A percentile compares a stretch with the other conserved stretches of the same genome.
Evolutionary conservation across 2,113 vertebrate genomes (phyloP).

Genomic region (Ciconia maguari): DNA sequence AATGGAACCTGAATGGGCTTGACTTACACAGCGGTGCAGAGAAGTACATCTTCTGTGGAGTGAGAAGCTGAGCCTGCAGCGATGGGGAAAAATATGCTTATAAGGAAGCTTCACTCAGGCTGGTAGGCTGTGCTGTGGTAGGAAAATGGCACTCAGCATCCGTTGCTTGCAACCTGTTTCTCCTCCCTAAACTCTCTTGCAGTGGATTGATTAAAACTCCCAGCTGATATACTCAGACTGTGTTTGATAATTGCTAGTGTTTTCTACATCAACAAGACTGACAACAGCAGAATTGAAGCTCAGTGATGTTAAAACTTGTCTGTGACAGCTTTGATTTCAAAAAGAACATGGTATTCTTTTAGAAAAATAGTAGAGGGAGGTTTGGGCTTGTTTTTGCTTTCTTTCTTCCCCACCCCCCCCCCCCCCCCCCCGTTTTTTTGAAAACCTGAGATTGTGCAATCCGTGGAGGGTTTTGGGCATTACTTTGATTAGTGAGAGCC

Average conservation of each 20-base stretch:
- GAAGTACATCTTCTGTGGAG: background rate
- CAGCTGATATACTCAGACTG: background rate
- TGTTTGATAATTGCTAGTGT: background rate
- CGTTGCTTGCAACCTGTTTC: background rate
- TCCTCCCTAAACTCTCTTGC: background rate
- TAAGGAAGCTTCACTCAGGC: background rate
- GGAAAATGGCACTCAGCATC: background rate
- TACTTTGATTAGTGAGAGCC: background rate
- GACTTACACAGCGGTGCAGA: background rate
- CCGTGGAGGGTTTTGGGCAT: background rate
- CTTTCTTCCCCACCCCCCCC: background rate
- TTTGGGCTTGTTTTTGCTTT: background rate
- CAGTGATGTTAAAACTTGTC: background rate
- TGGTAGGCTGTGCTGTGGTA: background rate
- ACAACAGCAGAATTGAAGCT: background rate
- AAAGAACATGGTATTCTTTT: background rate
- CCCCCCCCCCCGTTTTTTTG: background rate
- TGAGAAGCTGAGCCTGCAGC: background rate
- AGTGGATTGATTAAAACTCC: background rate
- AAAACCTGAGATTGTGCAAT: background rate
- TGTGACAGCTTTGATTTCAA: background rate
- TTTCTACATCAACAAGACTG: background rate
- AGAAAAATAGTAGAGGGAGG: background rate
- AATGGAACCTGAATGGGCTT: background rate
- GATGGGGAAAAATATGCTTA: background rate